These are phyloP conservation scores for Saguinus midas DNA, from an alignment of 2,113 vertebrate species.

Conservation along the genomic window DNA sequence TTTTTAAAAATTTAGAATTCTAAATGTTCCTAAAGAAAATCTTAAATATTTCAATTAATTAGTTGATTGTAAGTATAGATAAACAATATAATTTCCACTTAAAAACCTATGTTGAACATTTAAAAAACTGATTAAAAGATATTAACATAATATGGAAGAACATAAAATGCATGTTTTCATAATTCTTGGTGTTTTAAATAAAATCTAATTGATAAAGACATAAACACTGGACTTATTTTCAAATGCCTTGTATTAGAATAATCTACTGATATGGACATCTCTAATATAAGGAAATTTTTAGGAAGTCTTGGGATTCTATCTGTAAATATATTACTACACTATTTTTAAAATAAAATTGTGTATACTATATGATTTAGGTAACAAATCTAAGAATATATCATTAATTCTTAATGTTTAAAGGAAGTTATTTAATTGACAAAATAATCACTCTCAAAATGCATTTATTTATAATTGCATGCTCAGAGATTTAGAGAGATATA, in stretches of 20 bases:
- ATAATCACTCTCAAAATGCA: slow-evolving; percentile 47
- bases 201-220: not conserved
- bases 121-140: not conserved
- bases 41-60: not conserved
- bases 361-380: not conserved
- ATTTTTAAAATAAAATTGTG: not conserved
- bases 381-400: not conserved
- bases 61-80: not conserved
- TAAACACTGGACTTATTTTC: not conserved
- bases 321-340: not conserved
- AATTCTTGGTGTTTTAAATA: not conserved
- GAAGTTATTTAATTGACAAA: slow-evolving; percentile 45
- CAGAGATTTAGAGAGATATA: slow-evolving; percentile 60
- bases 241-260: not conserved
- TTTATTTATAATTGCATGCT: slow-evolving; percentile 59
- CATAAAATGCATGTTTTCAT: not conserved
- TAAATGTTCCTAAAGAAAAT: not conserved
- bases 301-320: not conserved
- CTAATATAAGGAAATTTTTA: not conserved
- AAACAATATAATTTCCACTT: not conserved
- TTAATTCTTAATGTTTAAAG: not conserved
- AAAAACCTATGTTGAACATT: not conserved
- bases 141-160: not conserved
- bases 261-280: not conserved
- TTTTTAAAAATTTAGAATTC: slow-evolving; percentile 1